Evolutionary conservation across 2,888 invertebrate genomes (phyloP).

Genomic region (Metacarcinus magister): DNA sequence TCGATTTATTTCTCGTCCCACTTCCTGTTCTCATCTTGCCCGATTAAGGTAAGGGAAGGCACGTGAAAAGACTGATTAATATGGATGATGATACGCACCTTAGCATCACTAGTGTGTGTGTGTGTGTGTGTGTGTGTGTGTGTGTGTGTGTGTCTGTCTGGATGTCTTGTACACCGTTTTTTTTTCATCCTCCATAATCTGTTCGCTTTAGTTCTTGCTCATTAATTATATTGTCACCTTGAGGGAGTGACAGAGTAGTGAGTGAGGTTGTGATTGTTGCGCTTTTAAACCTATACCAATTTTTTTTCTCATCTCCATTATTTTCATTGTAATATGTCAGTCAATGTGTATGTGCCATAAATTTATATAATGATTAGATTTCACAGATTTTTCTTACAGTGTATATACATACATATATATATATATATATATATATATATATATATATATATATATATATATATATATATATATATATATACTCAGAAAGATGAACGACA

Average conservation of each 20-base stretch:
- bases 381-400: neutral
- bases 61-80: neutral
- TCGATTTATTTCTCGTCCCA: neutral
- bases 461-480: too few species aligned
- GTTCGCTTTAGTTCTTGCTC: neutral
- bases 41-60: neutral
- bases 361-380: neutral
- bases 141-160: constrained; percentile 43
- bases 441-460: neutral
- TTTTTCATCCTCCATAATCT: neutral
- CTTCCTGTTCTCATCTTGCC: neutral
- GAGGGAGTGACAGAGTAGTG: neutral
- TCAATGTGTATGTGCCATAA: neutral
- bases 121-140: constrained; percentile 44
- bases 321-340: neutral
- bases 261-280: neutral
- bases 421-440: neutral
- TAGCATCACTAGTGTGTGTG: neutral
- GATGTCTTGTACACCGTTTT: constrained; percentile 29
- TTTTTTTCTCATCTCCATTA: neutral
- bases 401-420: too few species aligned
- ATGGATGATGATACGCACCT: neutral
- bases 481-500: too few species aligned
- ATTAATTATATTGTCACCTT: neutral
- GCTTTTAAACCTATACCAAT: neutral